These are phyloP conservation scores for Drosophila kurseongensis DNA, from an alignment of 1,140 invertebrate species.

Conservation along the genomic window DNA sequence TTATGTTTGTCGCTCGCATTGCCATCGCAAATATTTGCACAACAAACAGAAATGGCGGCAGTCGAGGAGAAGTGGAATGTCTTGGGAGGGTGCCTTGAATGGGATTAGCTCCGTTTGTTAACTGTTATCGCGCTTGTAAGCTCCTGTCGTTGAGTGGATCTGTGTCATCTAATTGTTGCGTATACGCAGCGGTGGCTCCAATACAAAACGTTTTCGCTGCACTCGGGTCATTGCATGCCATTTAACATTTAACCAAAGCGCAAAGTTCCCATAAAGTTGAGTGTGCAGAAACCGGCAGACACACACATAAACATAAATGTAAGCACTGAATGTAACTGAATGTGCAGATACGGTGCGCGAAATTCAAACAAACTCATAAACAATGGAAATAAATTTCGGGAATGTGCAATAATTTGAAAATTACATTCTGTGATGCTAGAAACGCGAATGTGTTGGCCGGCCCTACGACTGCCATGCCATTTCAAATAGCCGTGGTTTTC, in stretches of 20 bases:
- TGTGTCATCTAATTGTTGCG: slow-evolving; percentile 56
- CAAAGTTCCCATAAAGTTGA: slow-evolving; percentile 9
- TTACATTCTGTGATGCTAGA: slow-evolving; percentile 20
- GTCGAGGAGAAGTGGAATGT: neutral
- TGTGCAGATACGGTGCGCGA: slow-evolving; percentile 30
- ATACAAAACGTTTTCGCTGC: slow-evolving; percentile 45
- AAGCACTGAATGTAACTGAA: slow-evolving; percentile 10
- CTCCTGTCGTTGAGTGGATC: slow-evolving; percentile 69
- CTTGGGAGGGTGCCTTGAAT: slow-evolving; percentile 36
- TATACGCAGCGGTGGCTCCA: slow-evolving; percentile 47
- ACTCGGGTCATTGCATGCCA: slow-evolving; percentile 31
- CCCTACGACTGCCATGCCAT: slow-evolving; percentile 8
- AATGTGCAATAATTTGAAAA: slow-evolving; percentile 72
- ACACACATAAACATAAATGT: slow-evolving; percentile 9
- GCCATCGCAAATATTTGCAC: slow-evolving; percentile 73
- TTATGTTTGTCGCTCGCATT: slow-evolving; percentile 77
- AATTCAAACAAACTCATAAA: slow-evolving; percentile 65
- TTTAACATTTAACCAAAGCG: slow-evolving; percentile 32
- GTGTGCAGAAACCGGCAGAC: neutral
- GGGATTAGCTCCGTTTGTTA: slow-evolving; percentile 76
- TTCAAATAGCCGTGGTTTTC: slow-evolving; percentile 53
- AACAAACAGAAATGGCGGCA: slow-evolving; percentile 45
- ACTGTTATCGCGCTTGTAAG: slow-evolving; percentile 79
- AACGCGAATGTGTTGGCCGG: slow-evolving; percentile 9
- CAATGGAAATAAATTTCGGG: slow-evolving; percentile 71